Evolutionary conservation across 2,797 vertebrate species (phyloP).

Genomic region (Psittacula derbiana): DNA sequence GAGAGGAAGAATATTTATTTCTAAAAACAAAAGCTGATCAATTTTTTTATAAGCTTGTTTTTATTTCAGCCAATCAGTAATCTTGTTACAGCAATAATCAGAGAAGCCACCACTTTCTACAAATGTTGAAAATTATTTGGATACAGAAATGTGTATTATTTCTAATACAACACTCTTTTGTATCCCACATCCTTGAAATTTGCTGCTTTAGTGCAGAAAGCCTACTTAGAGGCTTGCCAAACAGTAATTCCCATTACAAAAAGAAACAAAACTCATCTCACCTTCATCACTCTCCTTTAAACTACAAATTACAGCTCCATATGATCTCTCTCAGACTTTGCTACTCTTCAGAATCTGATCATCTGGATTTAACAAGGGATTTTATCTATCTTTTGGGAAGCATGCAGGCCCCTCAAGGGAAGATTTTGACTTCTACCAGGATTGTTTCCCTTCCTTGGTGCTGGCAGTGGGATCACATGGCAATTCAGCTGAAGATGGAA

Average conservation of each 20-base stretch:
- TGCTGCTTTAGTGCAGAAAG: not conserved
- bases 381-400: not conserved
- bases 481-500: slow-evolving; percentile 20
- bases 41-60: not conserved
- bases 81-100: not conserved
- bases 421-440: not conserved
- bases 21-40: not conserved
- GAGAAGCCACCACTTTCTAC: not conserved
- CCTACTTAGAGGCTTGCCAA: not conserved
- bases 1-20: not conserved
- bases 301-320: not conserved
- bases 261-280: not conserved
- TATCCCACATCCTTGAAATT: not conserved
- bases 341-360: not conserved
- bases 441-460: not conserved
- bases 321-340: not conserved
- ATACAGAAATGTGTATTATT: not conserved
- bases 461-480: not conserved
- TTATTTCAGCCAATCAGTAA: not conserved
- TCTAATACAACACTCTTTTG: not conserved
- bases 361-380: not conserved
- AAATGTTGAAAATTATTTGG: not conserved
- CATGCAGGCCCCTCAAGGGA: not conserved
- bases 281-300: not conserved
- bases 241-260: not conserved